A percentile compares a stretch with the other conserved stretches of the same genome.
Conservation (phyloP, 2,888 invertebrate genomes). For the Drosophila kambysellisi region DNA sequence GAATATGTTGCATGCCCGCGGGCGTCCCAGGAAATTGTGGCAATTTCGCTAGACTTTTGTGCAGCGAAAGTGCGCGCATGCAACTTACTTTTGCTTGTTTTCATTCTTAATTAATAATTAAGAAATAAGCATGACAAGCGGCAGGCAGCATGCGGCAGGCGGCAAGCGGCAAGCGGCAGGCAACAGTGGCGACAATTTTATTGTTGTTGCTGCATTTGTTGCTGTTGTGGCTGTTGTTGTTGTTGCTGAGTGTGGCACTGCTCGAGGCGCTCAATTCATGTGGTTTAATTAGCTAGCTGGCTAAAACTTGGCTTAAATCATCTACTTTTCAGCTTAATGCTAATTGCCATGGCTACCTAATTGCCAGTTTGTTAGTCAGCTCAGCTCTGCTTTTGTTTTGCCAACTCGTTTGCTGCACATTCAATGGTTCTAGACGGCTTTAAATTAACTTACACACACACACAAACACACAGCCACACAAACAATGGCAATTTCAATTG, state of each 20-base stretch:
- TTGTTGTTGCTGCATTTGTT: constrained; percentile 30
- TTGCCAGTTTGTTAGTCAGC: constrained; percentile 46
- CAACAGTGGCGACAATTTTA: constrained; percentile 31
- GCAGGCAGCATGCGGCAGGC: constrained; percentile 11
- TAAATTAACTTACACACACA: not conserved
- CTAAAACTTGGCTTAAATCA: constrained; percentile 51
- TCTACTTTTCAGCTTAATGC: constrained; percentile 45
- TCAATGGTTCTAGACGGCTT: constrained; percentile 12
- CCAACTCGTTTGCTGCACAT: constrained; percentile 14
- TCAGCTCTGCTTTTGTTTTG: constrained; percentile 4
- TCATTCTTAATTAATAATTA: constrained; percentile 80
- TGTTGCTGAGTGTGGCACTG: constrained; percentile 60
- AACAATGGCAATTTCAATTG: constrained; percentile 50
- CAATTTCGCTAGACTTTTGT: constrained; percentile 67
- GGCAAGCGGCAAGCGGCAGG: not conserved
- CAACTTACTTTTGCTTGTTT: constrained; percentile 76
- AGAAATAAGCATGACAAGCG: constrained; percentile 73
- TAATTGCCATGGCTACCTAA: constrained; percentile 62
- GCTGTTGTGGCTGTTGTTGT: constrained; percentile 16
- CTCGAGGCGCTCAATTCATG: constrained; percentile 67
- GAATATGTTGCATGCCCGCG: constrained; percentile 57
- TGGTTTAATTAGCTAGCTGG: constrained; percentile 67
- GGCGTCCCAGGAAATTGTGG: constrained; percentile 73
- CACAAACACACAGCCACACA: not conserved
- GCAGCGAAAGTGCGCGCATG: constrained; percentile 66